Evolutionary conservation across 2,888 invertebrate genomes (phyloP).

Genomic region (Drosophila rellima): DNA sequence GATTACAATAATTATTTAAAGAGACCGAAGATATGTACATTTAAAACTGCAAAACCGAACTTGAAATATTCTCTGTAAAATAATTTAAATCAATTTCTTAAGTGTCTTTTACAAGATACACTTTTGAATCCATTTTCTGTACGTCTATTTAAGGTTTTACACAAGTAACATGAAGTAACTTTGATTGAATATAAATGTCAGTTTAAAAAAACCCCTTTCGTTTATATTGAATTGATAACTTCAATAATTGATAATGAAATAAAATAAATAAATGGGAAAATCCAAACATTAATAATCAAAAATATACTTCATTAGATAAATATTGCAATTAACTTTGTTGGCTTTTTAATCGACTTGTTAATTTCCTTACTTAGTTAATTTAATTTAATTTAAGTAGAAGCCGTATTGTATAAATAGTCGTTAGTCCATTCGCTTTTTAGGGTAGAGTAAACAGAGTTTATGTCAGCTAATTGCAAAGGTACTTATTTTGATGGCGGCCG

Average conservation of each 20-base stretch:
- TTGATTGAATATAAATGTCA: too few species aligned
- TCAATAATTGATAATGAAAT: too few species aligned
- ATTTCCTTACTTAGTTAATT: too few species aligned
- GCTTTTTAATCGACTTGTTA: background rate
- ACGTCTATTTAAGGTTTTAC: too few species aligned
- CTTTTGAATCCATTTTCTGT: background rate
- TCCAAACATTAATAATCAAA: background rate
- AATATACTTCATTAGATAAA: background rate
- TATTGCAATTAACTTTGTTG: background rate
- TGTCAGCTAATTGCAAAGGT: conserved; percentile 62
- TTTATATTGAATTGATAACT: too few species aligned
- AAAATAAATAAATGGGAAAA: too few species aligned
- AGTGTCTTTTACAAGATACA: background rate
- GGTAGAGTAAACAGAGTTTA: conserved; percentile 31
- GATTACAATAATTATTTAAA: conserved; percentile 10
- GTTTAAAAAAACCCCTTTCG: too few species aligned
- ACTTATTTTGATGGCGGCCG: conserved; percentile 47
- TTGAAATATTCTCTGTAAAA: conserved; percentile 19
- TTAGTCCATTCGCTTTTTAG: conserved; percentile 7
- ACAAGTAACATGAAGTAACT: too few species aligned
- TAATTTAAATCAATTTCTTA: background rate
- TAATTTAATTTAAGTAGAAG: background rate
- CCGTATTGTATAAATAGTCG: background rate
- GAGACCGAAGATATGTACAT: too few species aligned
- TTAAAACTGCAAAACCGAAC: background rate